A percentile compares a stretch with the other conserved stretches of the same genome.
These are phyloP conservation scores for Chloropsis hardwickii DNA, from an alignment of 2,113 vertebrate genomes.

Conservation along the genomic window DNA sequence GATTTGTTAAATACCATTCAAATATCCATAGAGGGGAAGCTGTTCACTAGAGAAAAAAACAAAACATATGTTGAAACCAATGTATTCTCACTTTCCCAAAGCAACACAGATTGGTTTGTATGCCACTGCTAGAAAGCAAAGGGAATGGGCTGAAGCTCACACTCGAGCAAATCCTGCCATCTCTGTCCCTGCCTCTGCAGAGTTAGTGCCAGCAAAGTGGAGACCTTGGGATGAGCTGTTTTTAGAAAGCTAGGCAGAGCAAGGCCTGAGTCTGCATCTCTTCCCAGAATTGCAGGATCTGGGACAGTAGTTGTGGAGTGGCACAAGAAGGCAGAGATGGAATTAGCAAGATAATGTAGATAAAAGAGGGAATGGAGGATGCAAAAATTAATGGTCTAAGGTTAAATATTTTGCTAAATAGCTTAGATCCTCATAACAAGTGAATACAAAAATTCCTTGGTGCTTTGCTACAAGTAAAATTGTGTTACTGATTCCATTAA, in stretches of 20 bases:
- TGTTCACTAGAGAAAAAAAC: neutral
- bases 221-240: neutral
- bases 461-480: neutral
- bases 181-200: neutral
- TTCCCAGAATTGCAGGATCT: neutral
- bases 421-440: neutral
- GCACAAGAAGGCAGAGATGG: accelerated
- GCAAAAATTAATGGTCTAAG: neutral
- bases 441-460: neutral
- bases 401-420: neutral
- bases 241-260: constrained; percentile 1
- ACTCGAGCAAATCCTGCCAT: neutral
- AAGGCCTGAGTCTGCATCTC: neutral
- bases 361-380: neutral
- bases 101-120: neutral
- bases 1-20: neutral
- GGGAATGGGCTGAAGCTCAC: neutral
- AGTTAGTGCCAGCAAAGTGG: neutral
- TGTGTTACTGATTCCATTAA: neutral
- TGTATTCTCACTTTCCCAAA: neutral
- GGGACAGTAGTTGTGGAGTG: accelerated
- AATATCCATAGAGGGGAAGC: neutral
- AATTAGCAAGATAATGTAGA: neutral
- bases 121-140: neutral
- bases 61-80: neutral